Percentiles rank a stretch among this genome's conserved stretches.
phyloP scores from a whole-genome alignment of 1,140 invertebrate genomes.

The Trichomalopsis sarcophagae region DNA sequence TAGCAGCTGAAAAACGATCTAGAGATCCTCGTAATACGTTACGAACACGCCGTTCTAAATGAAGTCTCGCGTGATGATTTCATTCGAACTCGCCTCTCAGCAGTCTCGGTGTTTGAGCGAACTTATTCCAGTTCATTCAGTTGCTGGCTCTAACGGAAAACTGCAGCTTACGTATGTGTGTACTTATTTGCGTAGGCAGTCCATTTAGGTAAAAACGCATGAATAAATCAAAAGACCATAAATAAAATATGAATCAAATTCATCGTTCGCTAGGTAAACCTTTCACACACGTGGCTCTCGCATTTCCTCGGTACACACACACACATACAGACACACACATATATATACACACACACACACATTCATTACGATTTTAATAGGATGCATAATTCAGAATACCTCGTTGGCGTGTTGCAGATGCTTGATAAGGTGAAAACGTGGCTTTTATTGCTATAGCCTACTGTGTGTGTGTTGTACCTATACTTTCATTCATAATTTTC shows the following conservation, averaged over 20 bases:
- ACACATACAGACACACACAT: neutral
- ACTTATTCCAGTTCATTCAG: constrained; percentile 1
- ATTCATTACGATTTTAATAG: neutral
- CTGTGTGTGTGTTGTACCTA: too few relatives aligned
- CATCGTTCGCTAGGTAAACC: neutral
- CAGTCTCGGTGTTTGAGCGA: neutral
- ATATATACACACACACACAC: neutral
- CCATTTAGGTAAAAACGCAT: neutral
- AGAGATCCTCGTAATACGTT: too few relatives aligned
- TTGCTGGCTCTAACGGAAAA: neutral
- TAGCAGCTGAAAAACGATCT: too few relatives aligned
- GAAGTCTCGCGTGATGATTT: too few relatives aligned
- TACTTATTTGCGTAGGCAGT: neutral
- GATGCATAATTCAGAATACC: neutral
- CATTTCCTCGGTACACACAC: neutral
- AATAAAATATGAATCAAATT: neutral
- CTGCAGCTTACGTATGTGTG: neutral
- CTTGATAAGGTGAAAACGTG: neutral
- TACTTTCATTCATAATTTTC: too few relatives aligned
- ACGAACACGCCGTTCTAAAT: too few relatives aligned
- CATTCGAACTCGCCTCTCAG: too few relatives aligned
- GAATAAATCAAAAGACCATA: neutral
- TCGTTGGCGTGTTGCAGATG: neutral
- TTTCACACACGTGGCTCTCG: neutral
- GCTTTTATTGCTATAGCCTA: neutral